Evolutionary conservation across 2,888 invertebrate genomes (phyloP).

Genomic region (Apamea monoglypha): DNA sequence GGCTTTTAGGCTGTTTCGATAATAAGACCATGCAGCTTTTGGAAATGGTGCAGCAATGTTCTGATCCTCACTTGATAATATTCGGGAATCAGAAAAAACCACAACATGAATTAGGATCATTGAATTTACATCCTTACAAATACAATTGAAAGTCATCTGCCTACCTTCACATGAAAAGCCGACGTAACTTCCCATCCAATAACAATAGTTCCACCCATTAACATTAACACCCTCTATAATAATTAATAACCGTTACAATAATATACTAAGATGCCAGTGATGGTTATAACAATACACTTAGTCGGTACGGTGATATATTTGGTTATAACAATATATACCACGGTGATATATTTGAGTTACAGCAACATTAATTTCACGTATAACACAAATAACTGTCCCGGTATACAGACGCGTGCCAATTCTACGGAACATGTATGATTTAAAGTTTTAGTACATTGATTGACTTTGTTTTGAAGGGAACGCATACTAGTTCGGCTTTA

Average conservation of each 20-base stretch:
- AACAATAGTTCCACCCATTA: constrained; percentile 32
- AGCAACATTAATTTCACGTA: constrained; percentile 50
- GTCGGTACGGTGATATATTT: not conserved
- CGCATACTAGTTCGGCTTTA: not conserved
- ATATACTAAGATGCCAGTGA: constrained; percentile 17
- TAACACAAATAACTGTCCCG: constrained; percentile 32
- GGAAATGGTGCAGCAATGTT: not conserved
- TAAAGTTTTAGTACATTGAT: constrained; percentile 6
- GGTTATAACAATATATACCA: not conserved
- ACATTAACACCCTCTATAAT: constrained; percentile 33
- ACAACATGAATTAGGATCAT: not conserved
- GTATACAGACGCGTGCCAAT: constrained; percentile 37
- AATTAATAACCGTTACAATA: constrained; percentile 50
- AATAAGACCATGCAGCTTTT: not conserved
- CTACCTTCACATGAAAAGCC: not conserved
- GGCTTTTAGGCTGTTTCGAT: not conserved
- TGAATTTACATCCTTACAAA: no score
- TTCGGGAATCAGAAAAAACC: not conserved
- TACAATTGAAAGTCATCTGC: not conserved
- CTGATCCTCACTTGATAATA: not conserved
- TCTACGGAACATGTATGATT: constrained; percentile 7
- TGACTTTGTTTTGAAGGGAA: constrained; percentile 33
- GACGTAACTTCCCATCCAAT: not conserved
- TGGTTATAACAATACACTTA: constrained; percentile 14
- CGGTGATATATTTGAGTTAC: constrained; percentile 56